Conservation (phyloP, 2,113 vertebrate genomes). For the Calypte anna region DNA sequence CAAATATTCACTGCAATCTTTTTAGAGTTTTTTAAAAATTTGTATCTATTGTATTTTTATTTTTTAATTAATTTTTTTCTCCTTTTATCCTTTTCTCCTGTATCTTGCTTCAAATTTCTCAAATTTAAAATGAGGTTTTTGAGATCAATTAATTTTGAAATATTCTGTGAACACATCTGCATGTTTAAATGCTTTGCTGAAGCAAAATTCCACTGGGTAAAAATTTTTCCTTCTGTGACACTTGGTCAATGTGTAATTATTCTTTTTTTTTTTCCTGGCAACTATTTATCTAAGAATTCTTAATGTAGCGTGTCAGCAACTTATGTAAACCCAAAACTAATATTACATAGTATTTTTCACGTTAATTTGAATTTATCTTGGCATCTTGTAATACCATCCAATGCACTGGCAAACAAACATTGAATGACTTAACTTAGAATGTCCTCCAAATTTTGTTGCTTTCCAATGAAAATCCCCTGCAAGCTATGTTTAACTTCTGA, state of each 20-base stretch:
- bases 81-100: neutral
- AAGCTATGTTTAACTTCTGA: conserved; percentile 36
- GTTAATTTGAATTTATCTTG: conserved; percentile 60
- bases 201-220: neutral
- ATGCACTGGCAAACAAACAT: neutral
- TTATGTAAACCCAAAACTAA: conserved; percentile 13
- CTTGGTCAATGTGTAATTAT: neutral
- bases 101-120: neutral
- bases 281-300: conserved; percentile 1
- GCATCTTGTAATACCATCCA: conserved; percentile 13
- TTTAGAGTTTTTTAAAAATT: neutral
- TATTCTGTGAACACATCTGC: neutral
- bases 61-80: neutral
- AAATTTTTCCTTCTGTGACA: neutral
- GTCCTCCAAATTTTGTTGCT: conserved; percentile 29
- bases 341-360: conserved; percentile 19
- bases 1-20: neutral
- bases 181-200: neutral
- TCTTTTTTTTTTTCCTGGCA: neutral
- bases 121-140: neutral
- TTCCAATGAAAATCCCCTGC: conserved; percentile 42
- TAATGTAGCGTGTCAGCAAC: neutral
- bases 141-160: neutral
- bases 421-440: conserved; percentile 20
- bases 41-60: neutral